A percentile compares a stretch with the other conserved stretches of the same genome.
Conservation (phyloP, 2,113 vertebrate genomes). For the Cariama cristata region DNA sequence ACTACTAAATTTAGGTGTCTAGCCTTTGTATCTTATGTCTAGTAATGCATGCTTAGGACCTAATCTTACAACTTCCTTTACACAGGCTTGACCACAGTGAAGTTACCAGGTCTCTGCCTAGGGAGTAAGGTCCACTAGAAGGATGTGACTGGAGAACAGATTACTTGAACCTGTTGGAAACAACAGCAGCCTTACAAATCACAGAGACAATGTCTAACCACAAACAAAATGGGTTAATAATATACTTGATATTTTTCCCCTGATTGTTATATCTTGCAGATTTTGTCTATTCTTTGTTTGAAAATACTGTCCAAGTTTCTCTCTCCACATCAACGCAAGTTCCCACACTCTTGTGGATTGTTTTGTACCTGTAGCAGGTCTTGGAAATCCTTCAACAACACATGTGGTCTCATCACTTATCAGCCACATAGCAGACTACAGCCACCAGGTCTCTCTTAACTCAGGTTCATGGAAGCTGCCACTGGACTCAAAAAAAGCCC, state of each 20-base stretch:
- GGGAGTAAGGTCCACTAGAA: not conserved
- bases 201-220: not conserved
- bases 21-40: not conserved
- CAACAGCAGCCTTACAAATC: not conserved
- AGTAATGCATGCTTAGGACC: not conserved
- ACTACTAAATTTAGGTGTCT: not conserved
- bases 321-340: not conserved
- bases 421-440: not conserved
- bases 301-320: not conserved
- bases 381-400: not conserved
- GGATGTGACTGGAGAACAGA: not conserved
- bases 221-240: not conserved
- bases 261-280: not conserved
- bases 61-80: not conserved
- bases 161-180: not conserved
- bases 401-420: not conserved
- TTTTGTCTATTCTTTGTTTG: not conserved
- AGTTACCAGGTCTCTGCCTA: not conserved
- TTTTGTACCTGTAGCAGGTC: not conserved
- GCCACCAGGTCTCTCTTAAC: not conserved
- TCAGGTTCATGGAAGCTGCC: not conserved
- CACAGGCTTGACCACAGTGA: not conserved
- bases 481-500: not conserved
- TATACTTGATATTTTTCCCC: rapidly evolving
- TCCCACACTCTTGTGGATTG: not conserved